phyloP scores from a whole-genome alignment of 2,888 invertebrate genomes.

The Clivina fossor region DNA sequence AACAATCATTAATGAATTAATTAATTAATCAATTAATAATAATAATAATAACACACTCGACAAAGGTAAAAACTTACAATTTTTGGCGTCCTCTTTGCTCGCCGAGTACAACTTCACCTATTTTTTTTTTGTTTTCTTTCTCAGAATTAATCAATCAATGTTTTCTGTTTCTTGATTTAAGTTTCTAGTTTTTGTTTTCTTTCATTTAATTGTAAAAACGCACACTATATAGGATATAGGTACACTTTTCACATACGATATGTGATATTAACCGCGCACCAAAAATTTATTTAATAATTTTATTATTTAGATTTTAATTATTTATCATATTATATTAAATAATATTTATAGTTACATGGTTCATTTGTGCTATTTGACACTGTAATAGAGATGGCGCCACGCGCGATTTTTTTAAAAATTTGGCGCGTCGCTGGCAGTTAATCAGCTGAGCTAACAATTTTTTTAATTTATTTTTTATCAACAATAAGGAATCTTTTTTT shows the following conservation, averaged over 20 bases:
- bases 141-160: slow-evolving; percentile 1
- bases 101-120: slow-evolving; percentile 31
- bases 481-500: slow-evolving; percentile 34
- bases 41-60: slow-evolving; percentile 32
- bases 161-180: slow-evolving; percentile 1
- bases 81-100: slow-evolving; percentile 30
- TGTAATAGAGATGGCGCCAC: slow-evolving; percentile 26
- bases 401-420: slow-evolving; percentile 21
- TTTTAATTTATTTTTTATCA: no score
- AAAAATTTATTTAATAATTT: slow-evolving; percentile 25
- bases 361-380: slow-evolving; percentile 34
- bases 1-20: slow-evolving; percentile 10
- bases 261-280: slow-evolving; percentile 48
- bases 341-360: slow-evolving; percentile 27
- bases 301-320: slow-evolving; percentile 25
- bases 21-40: slow-evolving; percentile 27
- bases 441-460: slow-evolving; percentile 38
- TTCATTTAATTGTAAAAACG: slow-evolving; percentile 36
- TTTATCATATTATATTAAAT: no score
- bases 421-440: slow-evolving; percentile 37
- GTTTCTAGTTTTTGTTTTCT: slow-evolving; percentile 9
- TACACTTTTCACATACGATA: slow-evolving; percentile 49
- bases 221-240: slow-evolving; percentile 40
- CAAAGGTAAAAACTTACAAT: slow-evolving; percentile 33
- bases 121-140: slow-evolving; percentile 4